Conservation (phyloP, 2,888 invertebrate genomes). For the Athalia cordata region DNA sequence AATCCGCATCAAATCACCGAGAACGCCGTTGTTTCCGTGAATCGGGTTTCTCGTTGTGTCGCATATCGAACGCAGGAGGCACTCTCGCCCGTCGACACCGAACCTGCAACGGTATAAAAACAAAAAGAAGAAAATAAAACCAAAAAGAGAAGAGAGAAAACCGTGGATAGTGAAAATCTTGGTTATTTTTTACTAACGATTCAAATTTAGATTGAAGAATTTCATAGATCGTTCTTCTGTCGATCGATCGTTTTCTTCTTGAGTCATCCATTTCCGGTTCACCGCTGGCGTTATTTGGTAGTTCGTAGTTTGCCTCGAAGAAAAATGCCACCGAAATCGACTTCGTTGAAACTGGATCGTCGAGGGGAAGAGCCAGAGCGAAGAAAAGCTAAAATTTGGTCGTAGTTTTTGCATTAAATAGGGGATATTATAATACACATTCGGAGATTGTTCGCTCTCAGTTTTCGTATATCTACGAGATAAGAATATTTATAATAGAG, state of each 20-base stretch:
- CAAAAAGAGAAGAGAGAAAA: not conserved
- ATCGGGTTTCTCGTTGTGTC: constrained; percentile 62
- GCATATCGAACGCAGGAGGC: constrained; percentile 69
- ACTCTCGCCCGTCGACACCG: constrained; percentile 66
- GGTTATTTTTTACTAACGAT: constrained; percentile 58
- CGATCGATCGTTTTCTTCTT: constrained; percentile 53
- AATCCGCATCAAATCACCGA: constrained; percentile 67
- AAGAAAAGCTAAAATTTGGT: constrained; percentile 77
- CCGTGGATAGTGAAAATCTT: not conserved
- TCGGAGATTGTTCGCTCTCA: too few species aligned
- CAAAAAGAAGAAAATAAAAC: not conserved
- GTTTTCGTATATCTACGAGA: not conserved
- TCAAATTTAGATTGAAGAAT: constrained; percentile 65
- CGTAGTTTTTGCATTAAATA: not conserved
- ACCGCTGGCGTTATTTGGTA: constrained; percentile 75
- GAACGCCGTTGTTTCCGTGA: constrained; percentile 63
- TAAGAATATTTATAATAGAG: not conserved
- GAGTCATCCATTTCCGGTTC: constrained; percentile 49
- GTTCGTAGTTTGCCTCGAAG: constrained; percentile 82
- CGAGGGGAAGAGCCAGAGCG: constrained; percentile 82
- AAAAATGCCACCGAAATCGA: constrained; percentile 84
- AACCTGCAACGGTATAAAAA: constrained; percentile 53
- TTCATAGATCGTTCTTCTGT: constrained; percentile 59
- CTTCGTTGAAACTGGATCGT: constrained; percentile 77
- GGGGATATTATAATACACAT: not conserved